These are phyloP conservation scores for Diachrysia chrysitis DNA, from an alignment of 2,888 invertebrate genomes.

Conservation along the genomic window DNA sequence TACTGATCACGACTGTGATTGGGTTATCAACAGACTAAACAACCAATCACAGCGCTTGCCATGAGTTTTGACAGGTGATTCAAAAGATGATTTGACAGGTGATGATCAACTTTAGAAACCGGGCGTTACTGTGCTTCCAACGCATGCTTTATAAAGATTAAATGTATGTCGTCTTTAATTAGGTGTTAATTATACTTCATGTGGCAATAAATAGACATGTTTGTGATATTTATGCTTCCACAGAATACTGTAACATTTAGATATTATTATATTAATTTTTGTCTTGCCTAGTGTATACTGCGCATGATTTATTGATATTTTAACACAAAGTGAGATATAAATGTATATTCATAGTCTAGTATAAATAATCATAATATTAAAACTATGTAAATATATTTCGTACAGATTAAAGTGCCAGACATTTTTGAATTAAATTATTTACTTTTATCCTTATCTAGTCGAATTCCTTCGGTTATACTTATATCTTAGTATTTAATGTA, in stretches of 20 bases:
- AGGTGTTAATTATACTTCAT: slow-evolving; percentile 40
- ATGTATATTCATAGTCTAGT: slow-evolving; percentile 67
- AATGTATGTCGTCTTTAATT: slow-evolving; percentile 14
- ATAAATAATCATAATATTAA: slow-evolving; percentile 56
- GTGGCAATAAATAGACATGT: slow-evolving; percentile 66
- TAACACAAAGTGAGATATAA: slow-evolving; percentile 68
- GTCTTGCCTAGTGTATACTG: slow-evolving; percentile 66
- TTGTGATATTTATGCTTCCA: slow-evolving; percentile 73
- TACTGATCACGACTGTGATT: too few species aligned
- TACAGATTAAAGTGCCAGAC: slow-evolving; percentile 85
- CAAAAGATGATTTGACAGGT: too few species aligned
- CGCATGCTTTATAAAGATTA: slow-evolving; percentile 31
- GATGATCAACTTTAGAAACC: too few species aligned
- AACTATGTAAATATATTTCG: slow-evolving; percentile 79
- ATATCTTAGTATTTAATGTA: too few species aligned
- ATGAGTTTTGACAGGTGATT: too few species aligned
- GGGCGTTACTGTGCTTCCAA: slow-evolving; percentile 73
- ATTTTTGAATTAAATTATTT: slow-evolving; percentile 67
- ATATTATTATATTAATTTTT: slow-evolving; percentile 52
- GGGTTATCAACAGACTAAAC: too few species aligned
- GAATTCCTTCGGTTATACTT: too few species aligned
- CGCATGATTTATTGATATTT: slow-evolving; percentile 60
- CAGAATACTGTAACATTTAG: slow-evolving; percentile 49
- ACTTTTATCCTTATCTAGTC: slow-evolving; percentile 10
- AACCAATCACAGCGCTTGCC: too few species aligned